Percentiles rank a stretch among this genome's conserved stretches.
phyloP scores from a whole-genome alignment of 2,113 vertebrate species.

The Melanocharis versteri region DNA sequence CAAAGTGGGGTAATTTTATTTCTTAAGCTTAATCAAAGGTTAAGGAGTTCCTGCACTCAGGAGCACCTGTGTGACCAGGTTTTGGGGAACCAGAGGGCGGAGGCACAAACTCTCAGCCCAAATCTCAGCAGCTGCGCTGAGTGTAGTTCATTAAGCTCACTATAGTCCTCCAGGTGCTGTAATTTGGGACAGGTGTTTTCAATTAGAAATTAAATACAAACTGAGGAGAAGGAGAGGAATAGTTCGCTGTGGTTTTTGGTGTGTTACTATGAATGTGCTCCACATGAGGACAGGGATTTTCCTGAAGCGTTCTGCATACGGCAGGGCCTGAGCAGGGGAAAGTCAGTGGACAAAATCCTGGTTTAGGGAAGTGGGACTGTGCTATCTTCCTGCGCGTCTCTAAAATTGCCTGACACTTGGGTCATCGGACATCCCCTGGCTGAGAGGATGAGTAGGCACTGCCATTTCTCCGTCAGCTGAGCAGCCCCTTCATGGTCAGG shows the following conservation, averaged over 20 bases:
- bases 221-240: not conserved
- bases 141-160: not conserved
- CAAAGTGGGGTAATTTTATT: not conserved
- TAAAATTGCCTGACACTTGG: not conserved
- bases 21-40: not conserved
- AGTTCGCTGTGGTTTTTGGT: not conserved
- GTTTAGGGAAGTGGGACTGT: not conserved
- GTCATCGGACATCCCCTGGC: not conserved
- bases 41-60: not conserved
- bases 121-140: not conserved
- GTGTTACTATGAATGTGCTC: not conserved
- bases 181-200: not conserved
- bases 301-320: not conserved
- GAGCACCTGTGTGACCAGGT: not conserved
- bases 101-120: not conserved
- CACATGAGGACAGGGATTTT: not conserved
- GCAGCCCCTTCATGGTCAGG: not conserved
- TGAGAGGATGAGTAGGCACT: not conserved
- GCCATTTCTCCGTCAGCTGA: not conserved
- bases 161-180: not conserved
- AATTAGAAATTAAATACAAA: not conserved
- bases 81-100: not conserved
- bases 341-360: not conserved
- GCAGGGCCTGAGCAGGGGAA: not conserved
- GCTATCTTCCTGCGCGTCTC: not conserved